Evolutionary conservation across 64 coral and sea anemone genomes (phyloP).

Genomic region (Montipora foliosa): DNA sequence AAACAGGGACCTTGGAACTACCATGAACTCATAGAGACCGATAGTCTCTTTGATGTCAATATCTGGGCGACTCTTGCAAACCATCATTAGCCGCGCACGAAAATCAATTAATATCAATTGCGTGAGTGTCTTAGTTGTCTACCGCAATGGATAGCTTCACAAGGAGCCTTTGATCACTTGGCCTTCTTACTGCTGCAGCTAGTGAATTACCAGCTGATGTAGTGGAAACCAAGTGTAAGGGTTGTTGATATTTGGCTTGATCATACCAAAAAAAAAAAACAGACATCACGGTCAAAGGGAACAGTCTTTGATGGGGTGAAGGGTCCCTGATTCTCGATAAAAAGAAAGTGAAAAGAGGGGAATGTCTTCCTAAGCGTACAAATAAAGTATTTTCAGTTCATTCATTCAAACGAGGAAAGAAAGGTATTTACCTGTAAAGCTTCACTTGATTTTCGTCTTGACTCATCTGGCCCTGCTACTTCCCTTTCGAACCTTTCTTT

Average conservation of each 20-base stretch:
- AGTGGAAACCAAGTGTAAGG: conserved; percentile 19
- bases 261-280: background rate
- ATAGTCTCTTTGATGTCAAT: too few relatives aligned
- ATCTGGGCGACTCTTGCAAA: too few relatives aligned
- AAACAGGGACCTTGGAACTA: too few relatives aligned
- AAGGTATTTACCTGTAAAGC: background rate
- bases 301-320: conserved; percentile 24
- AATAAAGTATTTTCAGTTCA: too few relatives aligned
- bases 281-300: background rate
- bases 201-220: conserved; percentile 42
- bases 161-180: conserved; percentile 43
- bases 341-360: too few relatives aligned
- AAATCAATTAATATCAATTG: conserved; percentile 48
- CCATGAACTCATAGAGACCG: too few relatives aligned
- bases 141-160: conserved; percentile 51
- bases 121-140: conserved; percentile 30
- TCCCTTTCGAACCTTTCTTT: conserved; percentile 34
- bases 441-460: conserved; percentile 26
- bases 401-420: background rate
- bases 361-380: too few relatives aligned
- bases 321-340: too few relatives aligned
- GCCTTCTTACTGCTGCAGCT: conserved; percentile 5
- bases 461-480: conserved; percentile 30
- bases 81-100: too few relatives aligned
- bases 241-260: background rate